phyloP scores from a whole-genome alignment of 1,140 invertebrate species.

The Oryctes rhinoceros region DNA sequence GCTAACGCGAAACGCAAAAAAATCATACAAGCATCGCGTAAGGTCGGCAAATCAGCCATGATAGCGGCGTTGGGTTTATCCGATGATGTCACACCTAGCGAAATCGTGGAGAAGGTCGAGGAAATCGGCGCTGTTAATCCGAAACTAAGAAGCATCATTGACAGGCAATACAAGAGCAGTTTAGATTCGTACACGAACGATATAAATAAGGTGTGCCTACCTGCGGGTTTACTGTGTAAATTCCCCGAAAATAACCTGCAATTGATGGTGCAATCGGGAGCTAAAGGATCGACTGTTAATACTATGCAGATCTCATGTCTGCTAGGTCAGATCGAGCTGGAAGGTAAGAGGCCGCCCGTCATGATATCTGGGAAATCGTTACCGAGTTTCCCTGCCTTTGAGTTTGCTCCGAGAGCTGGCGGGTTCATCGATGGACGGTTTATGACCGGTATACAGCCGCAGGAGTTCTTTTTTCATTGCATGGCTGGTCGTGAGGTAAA shows the following conservation, averaged over 20 bases:
- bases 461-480: slow-evolving; percentile 99
- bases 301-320: slow-evolving; percentile 98
- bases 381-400: slow-evolving; percentile 92
- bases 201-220: slow-evolving; percentile 88
- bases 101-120: slow-evolving; percentile 75
- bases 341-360: slow-evolving; percentile 94
- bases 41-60: slow-evolving; percentile 69
- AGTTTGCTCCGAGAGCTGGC: slow-evolving; percentile 90
- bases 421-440: slow-evolving; percentile 97
- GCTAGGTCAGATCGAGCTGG: slow-evolving; percentile 97
- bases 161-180: slow-evolving; percentile 85
- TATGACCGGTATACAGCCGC: slow-evolving; percentile 95
- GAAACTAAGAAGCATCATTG: slow-evolving; percentile 81
- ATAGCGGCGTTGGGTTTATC: slow-evolving; percentile 76
- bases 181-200: slow-evolving; percentile 88
- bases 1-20: slow-evolving; percentile 78
- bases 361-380: slow-evolving; percentile 93
- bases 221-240: slow-evolving; percentile 80
- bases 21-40: slow-evolving; percentile 73
- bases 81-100: slow-evolving; percentile 64
- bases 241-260: slow-evolving; percentile 97
- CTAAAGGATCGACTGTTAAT: slow-evolving; percentile 96
- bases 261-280: slow-evolving; percentile 97
- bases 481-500: slow-evolving; percentile 97
- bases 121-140: slow-evolving; percentile 76